A percentile compares a stretch with the other conserved stretches of the same genome.
Evolutionary conservation across 2,113 vertebrate species (phyloP).

Genomic region (Larimichthys crocea): DNA sequence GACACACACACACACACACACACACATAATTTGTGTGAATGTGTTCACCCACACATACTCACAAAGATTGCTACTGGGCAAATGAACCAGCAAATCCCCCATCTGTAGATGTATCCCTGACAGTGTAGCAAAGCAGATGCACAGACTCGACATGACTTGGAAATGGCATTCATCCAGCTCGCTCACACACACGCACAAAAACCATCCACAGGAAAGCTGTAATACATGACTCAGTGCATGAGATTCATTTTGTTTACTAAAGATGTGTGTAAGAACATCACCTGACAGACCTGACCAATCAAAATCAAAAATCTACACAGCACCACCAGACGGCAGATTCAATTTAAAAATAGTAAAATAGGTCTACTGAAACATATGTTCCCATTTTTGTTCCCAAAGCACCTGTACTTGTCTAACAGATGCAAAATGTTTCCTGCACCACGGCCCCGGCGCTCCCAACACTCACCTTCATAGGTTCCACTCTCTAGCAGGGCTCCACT

Average conservation of each 20-base stretch:
- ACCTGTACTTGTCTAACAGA: constrained; percentile 29
- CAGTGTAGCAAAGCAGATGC: constrained; percentile 71
- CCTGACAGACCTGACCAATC: constrained; percentile 47
- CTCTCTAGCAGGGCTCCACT: constrained; percentile 98
- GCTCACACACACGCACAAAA: constrained; percentile 18
- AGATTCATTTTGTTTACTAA: constrained; percentile 51
- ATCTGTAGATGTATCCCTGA: constrained; percentile 71
- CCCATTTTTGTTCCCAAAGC: constrained; percentile 43
- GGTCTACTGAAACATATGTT: constrained; percentile 16
- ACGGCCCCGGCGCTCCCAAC: neutral
- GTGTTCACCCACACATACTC: constrained; percentile 40
- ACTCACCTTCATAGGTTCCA: constrained; percentile 99
- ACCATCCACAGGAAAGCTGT: constrained; percentile 42
- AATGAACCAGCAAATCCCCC: constrained; percentile 74
- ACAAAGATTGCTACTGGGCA: constrained; percentile 64
- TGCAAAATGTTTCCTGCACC: constrained; percentile 35
- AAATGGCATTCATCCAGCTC: constrained; percentile 61
- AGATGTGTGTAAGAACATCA: constrained; percentile 43
- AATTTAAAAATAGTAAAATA: constrained; percentile 51
- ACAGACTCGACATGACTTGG: constrained; percentile 66
- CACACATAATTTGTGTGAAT: constrained; percentile 6
- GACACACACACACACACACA: neutral
- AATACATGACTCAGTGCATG: constrained; percentile 5
- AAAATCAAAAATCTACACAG: constrained; percentile 17
- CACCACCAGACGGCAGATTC: neutral